Percentiles rank a stretch among this genome's conserved stretches.
Conservation (phyloP, 2,113 vertebrate genomes). For the Daubentonia madagascariensis region DNA sequence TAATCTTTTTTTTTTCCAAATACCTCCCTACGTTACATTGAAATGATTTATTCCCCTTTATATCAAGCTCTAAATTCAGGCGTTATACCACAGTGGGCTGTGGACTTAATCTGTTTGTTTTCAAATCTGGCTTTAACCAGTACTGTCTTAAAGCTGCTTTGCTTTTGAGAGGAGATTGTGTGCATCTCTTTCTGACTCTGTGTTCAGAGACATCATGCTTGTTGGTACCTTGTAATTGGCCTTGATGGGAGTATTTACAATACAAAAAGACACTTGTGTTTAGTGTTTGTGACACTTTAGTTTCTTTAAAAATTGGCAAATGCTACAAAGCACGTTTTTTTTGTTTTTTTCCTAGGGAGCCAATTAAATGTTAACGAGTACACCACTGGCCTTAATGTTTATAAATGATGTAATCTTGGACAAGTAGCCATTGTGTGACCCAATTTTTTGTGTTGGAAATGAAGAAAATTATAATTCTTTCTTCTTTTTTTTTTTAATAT, state of each 20-base stretch:
- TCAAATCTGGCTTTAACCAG: neutral
- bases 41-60: neutral
- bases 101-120: neutral
- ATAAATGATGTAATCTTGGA: neutral
- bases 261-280: neutral
- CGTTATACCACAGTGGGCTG: neutral
- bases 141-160: neutral
- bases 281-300: too few species aligned
- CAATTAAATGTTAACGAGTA: neutral
- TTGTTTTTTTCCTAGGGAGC: neutral
- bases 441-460: neutral
- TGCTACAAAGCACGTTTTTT: neutral
- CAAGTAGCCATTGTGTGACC: neutral
- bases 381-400: neutral
- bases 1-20: neutral
- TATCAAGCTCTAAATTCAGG: neutral
- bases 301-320: too few species aligned
- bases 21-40: neutral
- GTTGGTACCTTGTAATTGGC: neutral
- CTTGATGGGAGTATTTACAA: neutral
- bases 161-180: neutral
- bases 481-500: neutral
- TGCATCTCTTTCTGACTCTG: neutral
- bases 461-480: neutral
- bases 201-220: neutral